Evolutionary conservation across 2,888 invertebrate species (phyloP).

Genomic region (Ptilodon capucinus): DNA sequence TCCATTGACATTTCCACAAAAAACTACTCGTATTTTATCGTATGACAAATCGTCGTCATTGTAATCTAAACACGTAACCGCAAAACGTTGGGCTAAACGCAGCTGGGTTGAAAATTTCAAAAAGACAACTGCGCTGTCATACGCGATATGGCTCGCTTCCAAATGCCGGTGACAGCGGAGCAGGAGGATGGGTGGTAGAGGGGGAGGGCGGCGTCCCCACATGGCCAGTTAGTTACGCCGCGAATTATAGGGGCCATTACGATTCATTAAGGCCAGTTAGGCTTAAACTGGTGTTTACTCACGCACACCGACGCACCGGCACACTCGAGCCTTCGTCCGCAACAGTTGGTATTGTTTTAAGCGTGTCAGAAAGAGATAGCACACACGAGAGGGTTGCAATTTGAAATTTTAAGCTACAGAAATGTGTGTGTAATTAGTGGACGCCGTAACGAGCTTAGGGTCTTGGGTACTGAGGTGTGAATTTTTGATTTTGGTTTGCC

Average conservation of each 20-base stretch:
- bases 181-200: slow-evolving; percentile 36
- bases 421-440: slow-evolving; percentile 75
- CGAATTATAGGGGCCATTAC: slow-evolving; percentile 84
- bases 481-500: slow-evolving; percentile 51
- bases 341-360: slow-evolving; percentile 69
- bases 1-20: not conserved
- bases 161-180: slow-evolving; percentile 52
- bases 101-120: slow-evolving; percentile 72
- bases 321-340: slow-evolving; percentile 47
- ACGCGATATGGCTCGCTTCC: slow-evolving; percentile 79
- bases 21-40: slow-evolving; percentile 15
- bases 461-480: slow-evolving; percentile 61
- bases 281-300: slow-evolving; percentile 83
- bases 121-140: slow-evolving; percentile 78
- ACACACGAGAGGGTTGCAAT: slow-evolving; percentile 52
- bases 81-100: slow-evolving; percentile 65
- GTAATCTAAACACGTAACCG: slow-evolving; percentile 72
- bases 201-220: slow-evolving; percentile 59
- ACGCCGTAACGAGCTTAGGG: slow-evolving; percentile 67
- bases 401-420: slow-evolving; percentile 70
- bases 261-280: slow-evolving; percentile 84
- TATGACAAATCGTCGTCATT: slow-evolving; percentile 52
- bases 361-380: slow-evolving; percentile 52
- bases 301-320: slow-evolving; percentile 60
- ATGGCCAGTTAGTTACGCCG: slow-evolving; percentile 83